Base-by-base conservation (phyloP, 2,888 invertebrate species). In the Pammene aurita region DNA sequence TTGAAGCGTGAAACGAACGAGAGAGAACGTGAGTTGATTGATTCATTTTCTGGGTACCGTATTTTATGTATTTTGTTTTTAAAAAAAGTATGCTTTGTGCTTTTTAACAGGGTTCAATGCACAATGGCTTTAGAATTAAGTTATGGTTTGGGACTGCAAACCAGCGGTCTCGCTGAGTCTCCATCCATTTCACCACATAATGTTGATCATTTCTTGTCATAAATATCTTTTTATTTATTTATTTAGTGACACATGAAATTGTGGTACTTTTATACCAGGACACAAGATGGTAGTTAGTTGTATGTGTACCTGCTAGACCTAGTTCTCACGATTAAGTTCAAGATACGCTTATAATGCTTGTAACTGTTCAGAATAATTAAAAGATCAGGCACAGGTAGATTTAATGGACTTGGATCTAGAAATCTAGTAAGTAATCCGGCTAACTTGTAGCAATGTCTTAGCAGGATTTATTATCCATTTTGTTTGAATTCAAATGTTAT, bases 341-440 rank as follows among this genome's bases (percentile, higher is more conserved):
- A 48, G 65, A 65, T 65, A 65, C 38, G 38, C n/a, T 38, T 62
- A 56, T 56, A 48, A 65, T 65, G 65, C 56, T 62, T 41, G 65
- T 48, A 65, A 57, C 48, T 7, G 41, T 57, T 60, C 26, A 52
- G 52, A 41, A 52, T 60, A 52, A 50, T 52, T 58, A 54, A 62
- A 55, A 42, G 66, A 50, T 58, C 66, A 66, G 66, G 13, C 58
- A 16, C 34, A 60, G 48, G 35, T 56, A 57, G 50, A 66, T 66
- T 58, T 66, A 66, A 41, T 42, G 41, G 6, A n/a, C 18, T 61
- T 1, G n/a, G 50, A 18, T 38, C 16, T 58, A 41, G 62, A 62
- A 60, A 62, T 62, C 13, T 18, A 10, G 52, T 44, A 26, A 57
- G 42, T 57, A 42, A 57, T 42, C 42, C 50, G 48, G 50, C 48